These are phyloP conservation scores for Actinopyga echinites DNA, from an alignment of 53 echinoderm and acorn worm species.

Conservation along the genomic window DNA sequence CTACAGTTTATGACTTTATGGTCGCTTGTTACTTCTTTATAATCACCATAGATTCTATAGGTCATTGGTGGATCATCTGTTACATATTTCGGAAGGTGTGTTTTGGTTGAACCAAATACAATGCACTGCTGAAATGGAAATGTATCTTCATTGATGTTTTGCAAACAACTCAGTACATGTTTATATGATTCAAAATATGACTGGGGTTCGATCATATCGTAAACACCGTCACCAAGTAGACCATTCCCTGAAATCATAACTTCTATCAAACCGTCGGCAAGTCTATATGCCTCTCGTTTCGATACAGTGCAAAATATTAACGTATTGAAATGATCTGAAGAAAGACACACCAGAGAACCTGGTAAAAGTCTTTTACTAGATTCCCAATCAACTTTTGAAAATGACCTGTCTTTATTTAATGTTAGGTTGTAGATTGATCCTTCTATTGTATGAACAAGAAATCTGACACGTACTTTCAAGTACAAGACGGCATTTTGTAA, in stretches of 20 bases:
- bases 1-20: background rate
- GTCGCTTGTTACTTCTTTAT: too few species aligned
- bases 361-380: slow-evolving; percentile 51
- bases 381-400: slow-evolving; percentile 43
- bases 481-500: slow-evolving; percentile 49
- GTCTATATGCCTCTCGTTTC: slow-evolving; percentile 41
- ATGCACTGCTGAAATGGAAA: slow-evolving; percentile 71
- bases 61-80: slow-evolving; percentile 5
- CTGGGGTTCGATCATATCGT: slow-evolving; percentile 72
- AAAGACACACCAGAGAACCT: slow-evolving; percentile 78
- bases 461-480: slow-evolving; percentile 47
- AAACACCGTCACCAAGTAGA: background rate
- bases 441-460: background rate
- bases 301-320: slow-evolving; percentile 65
- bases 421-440: slow-evolving; percentile 53
- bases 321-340: slow-evolving; percentile 57
- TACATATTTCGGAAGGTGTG: slow-evolving; percentile 44
- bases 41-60: slow-evolving; percentile 27
- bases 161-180: slow-evolving; percentile 66
- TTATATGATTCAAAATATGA: slow-evolving; percentile 86
- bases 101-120: slow-evolving; percentile 27
- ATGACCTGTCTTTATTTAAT: slow-evolving; percentile 19
- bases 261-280: slow-evolving; percentile 58
- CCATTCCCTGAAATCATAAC: slow-evolving; percentile 35
- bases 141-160: slow-evolving; percentile 39